Percentiles rank a stretch among this genome's conserved stretches.
Evolutionary conservation across 2,888 invertebrate species (phyloP).

Genomic region (Alcis repandata): DNA sequence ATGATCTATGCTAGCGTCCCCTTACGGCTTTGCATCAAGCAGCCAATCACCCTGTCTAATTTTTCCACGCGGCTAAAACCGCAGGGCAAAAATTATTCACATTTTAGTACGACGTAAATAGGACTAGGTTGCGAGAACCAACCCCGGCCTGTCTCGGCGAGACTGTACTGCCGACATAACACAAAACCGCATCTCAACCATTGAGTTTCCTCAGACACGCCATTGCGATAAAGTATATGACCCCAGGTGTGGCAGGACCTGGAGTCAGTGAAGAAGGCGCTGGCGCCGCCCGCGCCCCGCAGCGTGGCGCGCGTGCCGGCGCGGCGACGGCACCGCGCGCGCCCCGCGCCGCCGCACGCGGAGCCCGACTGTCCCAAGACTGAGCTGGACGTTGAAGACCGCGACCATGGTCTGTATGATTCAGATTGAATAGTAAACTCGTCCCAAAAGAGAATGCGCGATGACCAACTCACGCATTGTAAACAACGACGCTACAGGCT

Average conservation of each 20-base stretch:
- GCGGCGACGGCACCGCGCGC: conserved; percentile 59
- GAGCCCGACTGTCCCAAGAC: conserved; percentile 73
- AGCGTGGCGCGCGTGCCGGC: conserved; percentile 80
- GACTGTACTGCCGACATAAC: no score
- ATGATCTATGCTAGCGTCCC: no score
- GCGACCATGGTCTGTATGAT: conserved; percentile 52
- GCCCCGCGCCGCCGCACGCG: conserved; percentile 52
- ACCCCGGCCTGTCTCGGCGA: no score
- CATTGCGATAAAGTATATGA: conserved; percentile 24
- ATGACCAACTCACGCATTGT: no score
- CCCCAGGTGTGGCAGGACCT: conserved; percentile 90
- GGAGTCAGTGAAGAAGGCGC: conserved; percentile 89
- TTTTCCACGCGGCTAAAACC: no score
- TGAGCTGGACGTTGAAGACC: conserved; percentile 60
- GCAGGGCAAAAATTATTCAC: no score
- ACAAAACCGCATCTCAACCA: background rate
- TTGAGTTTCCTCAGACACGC: background rate
- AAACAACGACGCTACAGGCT: no score
- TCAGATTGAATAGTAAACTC: background rate
- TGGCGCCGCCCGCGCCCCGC: conserved; percentile 85
- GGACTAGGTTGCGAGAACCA: no score
- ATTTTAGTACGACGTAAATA: no score
- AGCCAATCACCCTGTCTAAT: no score
- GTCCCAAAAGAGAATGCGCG: no score
- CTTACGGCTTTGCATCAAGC: no score